Evolutionary conservation across 2,888 invertebrate genomes (phyloP), one percentile per base, ranked within the genome.

Genomic region (Dinocampus coccinellae): DNA sequence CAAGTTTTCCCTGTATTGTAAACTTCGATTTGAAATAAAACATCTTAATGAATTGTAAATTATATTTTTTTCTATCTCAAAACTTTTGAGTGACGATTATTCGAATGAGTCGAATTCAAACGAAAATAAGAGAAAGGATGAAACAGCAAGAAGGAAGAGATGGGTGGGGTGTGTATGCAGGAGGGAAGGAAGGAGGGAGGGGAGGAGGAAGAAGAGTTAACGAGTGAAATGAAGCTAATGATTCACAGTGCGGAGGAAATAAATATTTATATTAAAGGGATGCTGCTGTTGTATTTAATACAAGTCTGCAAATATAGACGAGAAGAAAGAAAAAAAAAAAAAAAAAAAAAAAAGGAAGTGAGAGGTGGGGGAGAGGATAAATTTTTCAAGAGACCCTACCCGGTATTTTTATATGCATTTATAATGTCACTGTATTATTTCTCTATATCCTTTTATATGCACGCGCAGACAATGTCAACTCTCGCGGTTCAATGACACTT

Each of bases 211-310:
- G n/a, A n/a, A n/a, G n/a, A n/a, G n/a, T n/a, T n/a, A n/a, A n/a
- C n/a, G n/a, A n/a, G n/a, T n/a, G n/a, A n/a, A n/a, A n/a, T n/a
- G n/a, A n/a, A n/a, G 47, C 34, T 58, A 64, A 70, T 70, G 70
- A 70, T 64, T 70, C 64, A 64, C 57, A 33, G 47, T 63, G 33
- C 70, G 47, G n/a, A 63, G 47, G 64, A 64, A 69, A 70, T 70
- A 70, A 70, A 70, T 70, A 70, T 70, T 70, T 70, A 70, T 70
- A 36, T 57, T 55, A 42, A 64, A 57, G 64, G 57, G 63, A 70
- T 70, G 57, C 64, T 42, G 33, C n/a, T n/a, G n/a, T n/a, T n/a
- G n/a, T n/a, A n/a, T n/a, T n/a, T n/a, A 47, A n/a, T 47, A n/a
- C 7, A 47, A 29, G 3, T 47, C 7, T 47, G 3, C 9, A n/a